These are phyloP conservation scores for Cygnus atratus DNA, from an alignment of 2,113 vertebrate genomes.

Conservation along the genomic window DNA sequence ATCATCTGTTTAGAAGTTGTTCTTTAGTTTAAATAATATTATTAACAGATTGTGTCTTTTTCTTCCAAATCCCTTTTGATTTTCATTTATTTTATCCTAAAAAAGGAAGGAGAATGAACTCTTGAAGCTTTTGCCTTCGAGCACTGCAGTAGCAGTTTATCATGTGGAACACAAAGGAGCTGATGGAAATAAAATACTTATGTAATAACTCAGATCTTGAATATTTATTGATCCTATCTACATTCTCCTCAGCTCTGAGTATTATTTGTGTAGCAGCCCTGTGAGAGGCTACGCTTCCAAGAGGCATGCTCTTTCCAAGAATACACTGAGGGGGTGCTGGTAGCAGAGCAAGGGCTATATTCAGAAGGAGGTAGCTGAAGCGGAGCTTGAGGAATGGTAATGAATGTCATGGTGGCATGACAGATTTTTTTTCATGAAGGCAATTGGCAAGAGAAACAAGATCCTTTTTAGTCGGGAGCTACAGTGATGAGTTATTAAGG, in stretches of 20 bases:
- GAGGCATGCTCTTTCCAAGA: not conserved
- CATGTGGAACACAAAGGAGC: not conserved
- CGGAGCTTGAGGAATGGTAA: not conserved
- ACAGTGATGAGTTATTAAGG: not conserved
- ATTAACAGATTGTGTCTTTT: not conserved
- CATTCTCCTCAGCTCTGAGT: not conserved
- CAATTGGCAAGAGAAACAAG: not conserved
- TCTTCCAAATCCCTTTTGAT: not conserved
- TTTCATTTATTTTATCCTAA: not conserved
- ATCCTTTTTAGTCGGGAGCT: not conserved
- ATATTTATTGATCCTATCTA: not conserved
- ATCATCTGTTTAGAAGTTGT: not conserved
- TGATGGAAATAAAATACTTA: not conserved
- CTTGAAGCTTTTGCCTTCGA: not conserved
- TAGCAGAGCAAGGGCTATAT: not conserved
- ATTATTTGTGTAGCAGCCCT: not conserved
- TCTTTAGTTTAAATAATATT: not conserved
- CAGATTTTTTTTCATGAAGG: not conserved
- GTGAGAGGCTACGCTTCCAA: rapidly evolving
- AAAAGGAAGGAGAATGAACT: not conserved
- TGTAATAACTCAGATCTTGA: rapidly evolving
- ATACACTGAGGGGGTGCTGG: not conserved
- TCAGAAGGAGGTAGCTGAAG: not conserved
- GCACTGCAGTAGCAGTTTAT: not conserved
- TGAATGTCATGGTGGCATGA: no score